A percentile compares a stretch with the other conserved stretches of the same genome.
These are phyloP conservation scores for Noctua pronuba DNA, from an alignment of 2,888 invertebrate species.

Conservation along the genomic window DNA sequence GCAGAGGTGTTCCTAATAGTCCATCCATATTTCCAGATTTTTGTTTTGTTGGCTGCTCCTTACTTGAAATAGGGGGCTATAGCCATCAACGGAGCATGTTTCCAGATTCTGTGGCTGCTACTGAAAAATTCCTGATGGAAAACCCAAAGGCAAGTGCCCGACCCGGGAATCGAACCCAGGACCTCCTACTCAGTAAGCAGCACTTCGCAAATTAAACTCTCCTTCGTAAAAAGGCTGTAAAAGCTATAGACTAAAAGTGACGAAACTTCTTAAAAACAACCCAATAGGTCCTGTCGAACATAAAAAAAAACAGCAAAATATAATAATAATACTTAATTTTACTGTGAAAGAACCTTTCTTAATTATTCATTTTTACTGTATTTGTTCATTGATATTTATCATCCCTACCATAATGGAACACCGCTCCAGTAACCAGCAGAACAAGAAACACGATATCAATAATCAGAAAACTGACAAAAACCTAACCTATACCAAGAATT, in stretches of 20 bases:
- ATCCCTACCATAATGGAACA: background rate
- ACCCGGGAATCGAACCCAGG: no score
- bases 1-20: background rate
- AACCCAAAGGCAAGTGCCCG: background rate
- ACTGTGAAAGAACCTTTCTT: no score
- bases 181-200: no score
- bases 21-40: background rate
- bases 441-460: background rate
- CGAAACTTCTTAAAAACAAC: background rate
- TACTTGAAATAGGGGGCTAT: background rate
- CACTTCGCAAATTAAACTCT: background rate
- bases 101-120: background rate
- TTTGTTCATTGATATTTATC: background rate
- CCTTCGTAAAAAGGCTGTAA: background rate
- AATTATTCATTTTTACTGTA: background rate
- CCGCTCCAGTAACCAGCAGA: background rate
- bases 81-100: background rate
- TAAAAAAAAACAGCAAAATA: background rate
- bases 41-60: background rate
- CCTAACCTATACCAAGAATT: background rate
- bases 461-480: background rate
- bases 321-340: no score
- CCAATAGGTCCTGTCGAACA: background rate
- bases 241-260: background rate
- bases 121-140: background rate